Percentiles rank a stretch among this genome's conserved stretches.
Evolutionary conservation across 2,113 vertebrate species (phyloP).

Genomic region (Vanacampus margaritifer): DNA sequence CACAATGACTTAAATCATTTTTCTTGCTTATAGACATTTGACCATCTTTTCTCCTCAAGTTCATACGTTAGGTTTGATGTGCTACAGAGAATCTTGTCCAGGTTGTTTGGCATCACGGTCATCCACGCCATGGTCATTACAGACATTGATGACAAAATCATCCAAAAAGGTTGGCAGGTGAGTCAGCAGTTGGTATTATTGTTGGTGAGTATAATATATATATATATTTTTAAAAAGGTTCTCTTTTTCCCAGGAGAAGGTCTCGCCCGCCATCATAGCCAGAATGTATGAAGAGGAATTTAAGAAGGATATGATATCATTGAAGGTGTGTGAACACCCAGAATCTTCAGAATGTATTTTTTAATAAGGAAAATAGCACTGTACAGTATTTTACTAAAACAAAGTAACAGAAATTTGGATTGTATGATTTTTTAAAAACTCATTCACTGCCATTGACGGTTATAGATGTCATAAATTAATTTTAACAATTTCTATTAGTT

Average conservation of each 20-base stretch:
- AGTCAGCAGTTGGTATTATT: neutral
- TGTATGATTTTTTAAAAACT: too few relatives aligned
- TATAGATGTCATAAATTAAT: too few relatives aligned
- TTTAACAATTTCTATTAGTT: too few relatives aligned
- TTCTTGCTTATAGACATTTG: neutral
- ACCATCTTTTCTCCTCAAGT: conserved; percentile 60
- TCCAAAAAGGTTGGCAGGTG: conserved; percentile 84
- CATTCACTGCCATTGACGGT: too few relatives aligned
- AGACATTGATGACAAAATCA: conserved; percentile 95
- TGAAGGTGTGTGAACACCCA: conserved; percentile 84
- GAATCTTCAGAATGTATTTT: neutral
- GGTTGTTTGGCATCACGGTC: conserved; percentile 82
- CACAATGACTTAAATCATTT: neutral
- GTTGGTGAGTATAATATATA: neutral
- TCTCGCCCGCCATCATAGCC: conserved; percentile 78
- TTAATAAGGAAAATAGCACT: too few relatives aligned
- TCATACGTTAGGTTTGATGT: conserved; percentile 95
- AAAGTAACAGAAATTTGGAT: too few relatives aligned
- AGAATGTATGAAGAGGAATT: conserved; percentile 89
- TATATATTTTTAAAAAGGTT: too few relatives aligned
- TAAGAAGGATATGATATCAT: conserved; percentile 87
- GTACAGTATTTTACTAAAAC: too few relatives aligned
- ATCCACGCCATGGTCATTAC: conserved; percentile 94
- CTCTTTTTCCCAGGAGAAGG: conserved; percentile 71
- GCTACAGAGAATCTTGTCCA: conserved; percentile 84